Evolutionary conservation across 2,113 vertebrate genomes (phyloP).

Genomic region (Podiceps cristatus): DNA sequence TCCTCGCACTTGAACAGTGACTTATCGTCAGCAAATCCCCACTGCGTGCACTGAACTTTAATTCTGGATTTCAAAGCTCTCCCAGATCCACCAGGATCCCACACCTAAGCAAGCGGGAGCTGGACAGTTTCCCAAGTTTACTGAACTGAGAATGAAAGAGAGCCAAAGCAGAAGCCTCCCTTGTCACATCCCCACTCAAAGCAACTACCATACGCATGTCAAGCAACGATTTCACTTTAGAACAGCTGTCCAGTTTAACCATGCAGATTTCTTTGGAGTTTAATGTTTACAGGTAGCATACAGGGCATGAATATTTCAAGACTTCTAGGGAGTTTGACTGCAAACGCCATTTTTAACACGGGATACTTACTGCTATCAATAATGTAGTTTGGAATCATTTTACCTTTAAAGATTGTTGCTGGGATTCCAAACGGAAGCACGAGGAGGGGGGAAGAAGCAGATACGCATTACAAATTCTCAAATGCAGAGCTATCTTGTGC

Average conservation of each 20-base stretch:
- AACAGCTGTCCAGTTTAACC: not conserved
- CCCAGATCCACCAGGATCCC: not conserved
- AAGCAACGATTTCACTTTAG: not conserved
- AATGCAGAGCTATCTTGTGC: not conserved
- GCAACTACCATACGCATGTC: not conserved
- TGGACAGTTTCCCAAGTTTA: not conserved
- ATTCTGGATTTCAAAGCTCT: not conserved
- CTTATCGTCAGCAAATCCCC: not conserved
- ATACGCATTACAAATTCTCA: conserved; percentile 70
- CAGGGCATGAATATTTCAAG: not conserved
- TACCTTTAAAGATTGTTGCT: conserved; percentile 92
- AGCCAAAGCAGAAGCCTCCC: not conserved
- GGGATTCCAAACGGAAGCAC: conserved; percentile 79
- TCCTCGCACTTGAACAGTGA: not conserved
- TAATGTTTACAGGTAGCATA: not conserved
- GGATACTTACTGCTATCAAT: conserved; percentile 90
- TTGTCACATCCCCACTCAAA: not conserved
- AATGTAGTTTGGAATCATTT: conserved; percentile 89
- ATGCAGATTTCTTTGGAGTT: not conserved
- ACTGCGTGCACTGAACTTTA: accelerated
- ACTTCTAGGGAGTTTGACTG: not conserved
- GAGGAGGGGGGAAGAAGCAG: conserved; percentile 71
- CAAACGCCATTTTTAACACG: not conserved
- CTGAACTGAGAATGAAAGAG: not conserved
- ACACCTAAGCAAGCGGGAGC: not conserved